Evolutionary conservation across 1,140 invertebrate genomes (phyloP), one percentile per base, ranked within the genome.

Genomic region (Frieseomelitta varia): DNA sequence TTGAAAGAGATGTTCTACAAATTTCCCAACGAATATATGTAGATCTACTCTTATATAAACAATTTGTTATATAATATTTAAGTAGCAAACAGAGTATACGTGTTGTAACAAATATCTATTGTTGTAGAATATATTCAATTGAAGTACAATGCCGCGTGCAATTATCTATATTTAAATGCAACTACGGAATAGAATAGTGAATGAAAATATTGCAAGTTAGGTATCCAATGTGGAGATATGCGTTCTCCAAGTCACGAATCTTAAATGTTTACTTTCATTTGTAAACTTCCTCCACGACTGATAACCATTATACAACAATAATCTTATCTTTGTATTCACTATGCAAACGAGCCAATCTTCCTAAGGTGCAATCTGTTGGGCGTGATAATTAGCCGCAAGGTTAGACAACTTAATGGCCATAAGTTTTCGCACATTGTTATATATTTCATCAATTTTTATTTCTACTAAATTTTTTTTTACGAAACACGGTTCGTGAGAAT

Each of bases 281-380:
- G 67, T 76, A 86, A 89, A 88, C 87, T 86, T 88, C 81, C 87
- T 88, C 68, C 39, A 63, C 17, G 67, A 47, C 76, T 86, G 84
- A 89, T 89, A 88, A 89, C 61, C 55, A 81, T 87, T 84, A 78
- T 79, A 83, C 75, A 87, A 89, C 74, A 87, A 84, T 85, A 87
- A 89, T 85, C 80, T 89, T 89, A 89, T 89, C 87, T 88, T 63
- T 15, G 39, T 67, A 75, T 79, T 81, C 85, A 30, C 74, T 81
- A 86, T 84, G 84, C 84, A 88, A 81, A 83, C 73, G 79, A 81
- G 88, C 61, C 78, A 67, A 89, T 74, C 76, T 80, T 53, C 17
- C 56, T 53, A 65, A 79, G 79, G 84, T 88, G 72, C 55, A 73
- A 82, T 85, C 53, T 27, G 56, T 68, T 77, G 53, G 51, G 53